Evolutionary conservation across 2,797 vertebrate species (phyloP).

Genomic region (Phataginus tetradactyla): DNA sequence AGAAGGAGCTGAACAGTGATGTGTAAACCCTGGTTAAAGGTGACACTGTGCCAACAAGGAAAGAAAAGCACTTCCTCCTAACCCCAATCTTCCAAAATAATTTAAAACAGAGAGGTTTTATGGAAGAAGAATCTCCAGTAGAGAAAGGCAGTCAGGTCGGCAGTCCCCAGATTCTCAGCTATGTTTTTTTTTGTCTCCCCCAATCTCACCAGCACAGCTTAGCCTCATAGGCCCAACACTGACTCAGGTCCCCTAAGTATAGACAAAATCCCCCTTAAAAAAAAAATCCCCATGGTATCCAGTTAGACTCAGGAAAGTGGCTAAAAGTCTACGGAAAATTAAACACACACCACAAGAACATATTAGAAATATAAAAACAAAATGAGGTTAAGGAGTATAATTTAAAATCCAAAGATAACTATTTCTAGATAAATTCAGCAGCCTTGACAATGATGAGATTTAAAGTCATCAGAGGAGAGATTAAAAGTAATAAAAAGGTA

Average conservation of each 20-base stretch:
- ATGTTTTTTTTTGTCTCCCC: background rate
- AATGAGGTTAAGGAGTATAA: background rate
- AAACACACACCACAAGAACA: background rate
- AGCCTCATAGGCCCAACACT: background rate
- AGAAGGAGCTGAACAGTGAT: background rate
- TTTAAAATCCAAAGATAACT: constrained; percentile 37
- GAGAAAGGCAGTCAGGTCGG: background rate
- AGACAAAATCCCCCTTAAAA: constrained; percentile 30
- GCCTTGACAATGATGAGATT: background rate
- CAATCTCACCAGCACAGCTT: background rate
- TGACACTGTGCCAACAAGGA: background rate
- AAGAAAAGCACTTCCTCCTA: constrained; percentile 4
- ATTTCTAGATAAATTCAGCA: constrained; percentile 21
- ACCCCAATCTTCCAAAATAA: constrained; percentile 25
- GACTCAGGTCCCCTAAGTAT: background rate
- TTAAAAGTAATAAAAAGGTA: constrained; percentile 25
- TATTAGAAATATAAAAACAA: background rate
- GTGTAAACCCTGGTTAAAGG: background rate
- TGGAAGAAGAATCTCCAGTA: background rate
- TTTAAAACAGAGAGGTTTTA: constrained; percentile 44
- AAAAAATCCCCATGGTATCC: background rate
- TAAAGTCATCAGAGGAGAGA: background rate
- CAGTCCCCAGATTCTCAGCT: background rate
- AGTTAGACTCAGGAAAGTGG: background rate
- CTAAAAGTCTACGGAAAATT: constrained; percentile 44